Base-by-base conservation (phyloP, 1,140 invertebrate species). In the Diprion similis region DNA sequence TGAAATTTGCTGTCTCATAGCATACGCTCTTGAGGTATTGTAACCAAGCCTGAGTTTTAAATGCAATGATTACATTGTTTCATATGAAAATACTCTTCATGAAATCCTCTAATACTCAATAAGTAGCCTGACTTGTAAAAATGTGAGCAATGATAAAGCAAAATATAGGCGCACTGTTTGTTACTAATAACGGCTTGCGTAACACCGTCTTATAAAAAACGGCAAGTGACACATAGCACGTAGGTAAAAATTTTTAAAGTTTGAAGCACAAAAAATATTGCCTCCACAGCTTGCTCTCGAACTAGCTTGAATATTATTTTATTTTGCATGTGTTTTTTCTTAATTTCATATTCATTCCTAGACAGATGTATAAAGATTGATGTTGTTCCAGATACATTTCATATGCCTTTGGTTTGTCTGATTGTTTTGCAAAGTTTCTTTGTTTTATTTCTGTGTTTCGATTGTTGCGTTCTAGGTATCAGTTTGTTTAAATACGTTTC, bases 121-220 rank as follows among this genome's bases (percentile, higher is more conserved):
- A 37, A 37, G 24, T 37, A 37, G 24, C 24, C 24, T 37, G 1
- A 37, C 24, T 37, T 37, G 24, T 37, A 37, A 37, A 37, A 37
- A 37, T n/a, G n/a, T n/a, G n/a, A n/a, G n/a, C n/a, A n/a, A n/a
- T 37, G 24, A 37, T 6, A 37, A 37, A 37, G 24, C 24, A 8
- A 17, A 75, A 73, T 78, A 73, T 81, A 82, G 81, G 82, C 78
- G 79, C 82, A 85, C 82, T 67, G 82, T 81, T 85, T 85, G 74
- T 78, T 84, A 78, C 11, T 68, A 45, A 68, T 59, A 37, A 37
- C 24, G 0, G n/a, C n/a, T 59, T 17, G n/a, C 11, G 11, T 59
- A 59, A 59, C 51, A 17, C 51, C n/a, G n/a, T 37, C 24, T 37
- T 37, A 9, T 59, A 6, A 13, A 59, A 59, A 15, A 6, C 9